Conservation (phyloP, 1,140 invertebrate genomes). For the Hesperophylax magnus region DNA sequence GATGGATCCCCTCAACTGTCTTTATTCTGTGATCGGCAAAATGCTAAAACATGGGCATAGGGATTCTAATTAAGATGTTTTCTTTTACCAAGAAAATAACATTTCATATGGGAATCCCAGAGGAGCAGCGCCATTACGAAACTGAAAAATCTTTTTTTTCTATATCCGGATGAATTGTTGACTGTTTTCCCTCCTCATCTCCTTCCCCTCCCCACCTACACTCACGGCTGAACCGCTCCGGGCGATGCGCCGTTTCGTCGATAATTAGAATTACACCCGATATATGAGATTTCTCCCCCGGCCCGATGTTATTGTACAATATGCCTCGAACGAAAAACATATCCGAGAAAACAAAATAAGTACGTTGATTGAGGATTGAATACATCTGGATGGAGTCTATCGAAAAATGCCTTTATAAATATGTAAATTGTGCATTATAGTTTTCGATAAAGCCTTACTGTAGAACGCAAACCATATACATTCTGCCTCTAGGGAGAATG, state of each 20-base stretch:
- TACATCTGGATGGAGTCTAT: no score
- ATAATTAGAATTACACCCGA: slow-evolving; percentile 41
- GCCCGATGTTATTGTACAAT: slow-evolving; percentile 26
- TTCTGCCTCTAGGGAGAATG: no score
- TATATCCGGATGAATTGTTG: slow-evolving; percentile 23
- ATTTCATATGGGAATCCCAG: not conserved
- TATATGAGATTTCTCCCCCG: slow-evolving; percentile 25
- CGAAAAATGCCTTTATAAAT: not conserved
- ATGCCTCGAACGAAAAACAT: slow-evolving; percentile 27
- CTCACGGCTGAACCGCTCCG: not conserved
- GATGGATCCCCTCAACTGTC: no score
- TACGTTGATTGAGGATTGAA: not conserved
- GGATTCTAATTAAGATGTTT: not conserved
- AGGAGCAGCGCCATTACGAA: not conserved
- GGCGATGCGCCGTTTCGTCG: slow-evolving; percentile 37
- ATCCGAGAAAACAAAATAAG: slow-evolving; percentile 30
- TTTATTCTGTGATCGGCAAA: no score
- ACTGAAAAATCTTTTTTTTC: slow-evolving; percentile 4
- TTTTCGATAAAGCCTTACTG: no score
- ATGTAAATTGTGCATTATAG: no score
- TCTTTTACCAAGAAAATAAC: not conserved
- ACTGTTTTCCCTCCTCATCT: not conserved
- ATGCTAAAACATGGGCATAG: no score
- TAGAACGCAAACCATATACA: no score
- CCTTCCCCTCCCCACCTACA: not conserved